Conservation (phyloP, 2,113 vertebrate species). For the Leiothrix lutea region DNA sequence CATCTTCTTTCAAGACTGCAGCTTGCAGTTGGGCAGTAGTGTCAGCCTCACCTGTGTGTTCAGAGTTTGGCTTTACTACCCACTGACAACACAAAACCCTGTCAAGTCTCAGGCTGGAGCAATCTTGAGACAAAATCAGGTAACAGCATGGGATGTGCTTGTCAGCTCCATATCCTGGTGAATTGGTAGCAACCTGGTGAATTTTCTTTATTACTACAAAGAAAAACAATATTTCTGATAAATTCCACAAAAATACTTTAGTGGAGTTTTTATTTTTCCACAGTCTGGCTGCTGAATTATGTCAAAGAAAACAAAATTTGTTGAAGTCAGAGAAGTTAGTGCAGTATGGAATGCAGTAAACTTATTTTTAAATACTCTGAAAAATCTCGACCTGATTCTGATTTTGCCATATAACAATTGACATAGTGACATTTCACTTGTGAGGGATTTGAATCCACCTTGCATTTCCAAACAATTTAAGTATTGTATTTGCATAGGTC, state of each 20-base stretch:
- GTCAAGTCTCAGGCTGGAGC: background rate
- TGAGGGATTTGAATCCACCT: background rate
- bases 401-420: background rate
- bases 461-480: background rate
- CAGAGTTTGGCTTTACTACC: background rate
- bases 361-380: background rate
- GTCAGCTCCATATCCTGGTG: conserved; percentile 17
- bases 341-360: background rate
- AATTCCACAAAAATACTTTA: background rate
- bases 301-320: background rate
- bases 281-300: background rate
- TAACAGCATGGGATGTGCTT: background rate
- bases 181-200: background rate
- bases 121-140: background rate
- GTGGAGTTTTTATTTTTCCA: background rate
- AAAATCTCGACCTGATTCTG: background rate
- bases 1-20: background rate
- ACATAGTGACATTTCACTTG: background rate
- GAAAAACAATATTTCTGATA: background rate
- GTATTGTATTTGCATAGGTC: background rate
- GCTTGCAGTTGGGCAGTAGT: background rate
- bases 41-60: conserved; percentile 15
- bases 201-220: background rate
- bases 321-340: background rate
- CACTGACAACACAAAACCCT: background rate